Evolutionary conservation across 2,888 invertebrate genomes (phyloP).

Genomic region (Heteromyza rotundicornis): DNA sequence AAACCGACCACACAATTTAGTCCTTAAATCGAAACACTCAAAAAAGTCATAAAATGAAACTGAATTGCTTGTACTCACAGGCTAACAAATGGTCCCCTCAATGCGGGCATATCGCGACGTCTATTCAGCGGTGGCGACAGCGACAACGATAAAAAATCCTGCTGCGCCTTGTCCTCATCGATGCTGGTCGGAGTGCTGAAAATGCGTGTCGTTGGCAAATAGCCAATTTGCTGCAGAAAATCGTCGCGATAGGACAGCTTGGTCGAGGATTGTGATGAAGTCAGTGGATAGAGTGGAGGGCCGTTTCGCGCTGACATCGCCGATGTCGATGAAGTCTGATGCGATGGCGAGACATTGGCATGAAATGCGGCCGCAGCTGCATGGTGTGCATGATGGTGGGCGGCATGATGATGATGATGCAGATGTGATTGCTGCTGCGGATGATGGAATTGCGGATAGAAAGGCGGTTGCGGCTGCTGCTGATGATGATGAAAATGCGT

Average conservation of each 20-base stretch:
- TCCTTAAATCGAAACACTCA: no score
- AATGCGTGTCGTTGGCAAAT: slow-evolving; percentile 60
- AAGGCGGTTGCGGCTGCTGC: slow-evolving; percentile 33
- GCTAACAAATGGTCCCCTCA: slow-evolving; percentile 61
- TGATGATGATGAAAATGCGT: background rate
- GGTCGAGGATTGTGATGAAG: slow-evolving; percentile 56
- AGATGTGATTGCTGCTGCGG: slow-evolving; percentile 37
- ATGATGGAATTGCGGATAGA: slow-evolving; percentile 48
- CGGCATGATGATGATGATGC: slow-evolving; percentile 37
- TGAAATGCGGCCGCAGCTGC: slow-evolving; percentile 32
- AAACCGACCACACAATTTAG: no score
- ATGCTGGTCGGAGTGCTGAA: slow-evolving; percentile 55
- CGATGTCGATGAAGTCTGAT: slow-evolving; percentile 26
- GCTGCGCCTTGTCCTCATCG: slow-evolving; percentile 59
- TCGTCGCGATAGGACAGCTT: slow-evolving; percentile 60
- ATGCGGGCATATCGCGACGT: slow-evolving; percentile 60
- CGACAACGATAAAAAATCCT: slow-evolving; percentile 61
- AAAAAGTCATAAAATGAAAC: no score
- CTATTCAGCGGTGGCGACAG: slow-evolving; percentile 62
- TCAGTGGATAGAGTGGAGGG: slow-evolving; percentile 39
- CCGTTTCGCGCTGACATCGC: slow-evolving; percentile 25
- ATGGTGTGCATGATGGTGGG: slow-evolving; percentile 21
- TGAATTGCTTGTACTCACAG: slow-evolving; percentile 53
- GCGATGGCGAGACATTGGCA: slow-evolving; percentile 27
- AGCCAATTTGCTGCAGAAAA: slow-evolving; percentile 61